Conservation (phyloP, 2,113 vertebrate species). For the Oplegnathus fasciatus region DNA sequence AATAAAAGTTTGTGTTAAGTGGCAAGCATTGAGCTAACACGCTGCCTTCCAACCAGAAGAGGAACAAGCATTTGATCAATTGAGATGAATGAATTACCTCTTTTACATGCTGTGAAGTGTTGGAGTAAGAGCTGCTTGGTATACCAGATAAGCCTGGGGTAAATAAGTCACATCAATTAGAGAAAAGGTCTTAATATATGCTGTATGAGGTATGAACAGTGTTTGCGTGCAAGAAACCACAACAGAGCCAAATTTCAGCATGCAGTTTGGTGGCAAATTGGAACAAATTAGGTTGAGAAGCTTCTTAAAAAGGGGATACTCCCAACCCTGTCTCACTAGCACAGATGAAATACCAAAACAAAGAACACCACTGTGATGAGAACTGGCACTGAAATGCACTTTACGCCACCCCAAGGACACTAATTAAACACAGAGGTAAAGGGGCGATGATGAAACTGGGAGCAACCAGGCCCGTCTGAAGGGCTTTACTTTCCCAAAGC, state of each 20-base stretch:
- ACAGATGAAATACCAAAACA: neutral
- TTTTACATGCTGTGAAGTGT: too few species aligned
- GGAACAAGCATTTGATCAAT: too few species aligned
- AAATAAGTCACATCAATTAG: too few species aligned
- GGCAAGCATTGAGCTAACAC: neutral
- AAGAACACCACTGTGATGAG: slow-evolving; percentile 6
- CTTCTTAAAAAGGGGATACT: slow-evolving; percentile 10
- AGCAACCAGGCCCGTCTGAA: slow-evolving; percentile 38
- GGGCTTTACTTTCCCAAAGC: neutral
- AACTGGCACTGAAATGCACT: neutral
- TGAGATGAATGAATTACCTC: too few species aligned
- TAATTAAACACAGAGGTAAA: slow-evolving; percentile 46
- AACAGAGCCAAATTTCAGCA: neutral
- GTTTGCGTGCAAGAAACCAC: neutral
- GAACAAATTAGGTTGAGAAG: neutral
- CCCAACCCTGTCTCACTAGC: neutral
- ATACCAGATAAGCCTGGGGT: too few species aligned
- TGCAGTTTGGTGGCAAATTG: neutral
- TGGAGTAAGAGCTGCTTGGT: too few species aligned
- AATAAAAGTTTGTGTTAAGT: neutral
- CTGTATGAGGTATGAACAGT: neutral
- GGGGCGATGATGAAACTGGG: slow-evolving; percentile 55
- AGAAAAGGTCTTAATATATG: too few species aligned
- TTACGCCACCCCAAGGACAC: neutral
- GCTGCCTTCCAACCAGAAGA: too few species aligned